Evolutionary conservation across 2,888 invertebrate species (phyloP), one percentile per base, ranked within the genome.

Genomic region (Hipparchia semele): DNA sequence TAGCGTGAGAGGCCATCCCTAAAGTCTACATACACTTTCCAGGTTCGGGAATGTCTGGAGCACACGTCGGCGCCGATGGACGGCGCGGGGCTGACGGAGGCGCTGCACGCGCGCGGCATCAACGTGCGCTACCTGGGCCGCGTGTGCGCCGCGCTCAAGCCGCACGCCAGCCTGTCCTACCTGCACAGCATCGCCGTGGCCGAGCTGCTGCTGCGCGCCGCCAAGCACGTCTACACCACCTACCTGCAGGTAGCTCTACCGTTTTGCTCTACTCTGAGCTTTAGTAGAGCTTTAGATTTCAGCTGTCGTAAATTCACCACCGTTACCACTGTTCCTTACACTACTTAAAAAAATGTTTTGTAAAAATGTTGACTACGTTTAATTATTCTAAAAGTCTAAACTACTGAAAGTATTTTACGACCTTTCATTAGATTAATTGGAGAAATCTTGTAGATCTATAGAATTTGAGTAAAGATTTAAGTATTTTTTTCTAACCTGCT

Each of bases 101-200:
- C 98, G 8, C 94, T 99, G 88, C 99, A 99, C 91, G 97, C 97
- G 80, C 96, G 98, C 78, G 99, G 99, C 79, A 99, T 99, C 83
- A 99, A 99, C 92, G 96, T 99, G 79, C 96, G 99, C 73, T 99
- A 99, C 90, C 95, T 99, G 79, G 99, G 99, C 67, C 98, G 98
- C 93, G 96, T 99, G 64, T 97, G 98, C 64, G 95, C 96, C 75
- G 96, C 97, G 87, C 92, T 99, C 68, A 92, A 95, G 0, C 96
- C 97, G 85, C 96, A 98, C 82, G 96, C 97, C 73, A 96, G 96
- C 78, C 95, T 99, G 72, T 96, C 97, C 77, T 99, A 99, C 91
- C 94, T 98, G 75, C 96, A 99, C 94, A 96, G 96, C 78, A 98
- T 99, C 82, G 97, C 98, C 64, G 96, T 98, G 6, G 96, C 96